Conservation (phyloP, 2,888 invertebrate species). For the Lordiphosa fenestrarum region DNA sequence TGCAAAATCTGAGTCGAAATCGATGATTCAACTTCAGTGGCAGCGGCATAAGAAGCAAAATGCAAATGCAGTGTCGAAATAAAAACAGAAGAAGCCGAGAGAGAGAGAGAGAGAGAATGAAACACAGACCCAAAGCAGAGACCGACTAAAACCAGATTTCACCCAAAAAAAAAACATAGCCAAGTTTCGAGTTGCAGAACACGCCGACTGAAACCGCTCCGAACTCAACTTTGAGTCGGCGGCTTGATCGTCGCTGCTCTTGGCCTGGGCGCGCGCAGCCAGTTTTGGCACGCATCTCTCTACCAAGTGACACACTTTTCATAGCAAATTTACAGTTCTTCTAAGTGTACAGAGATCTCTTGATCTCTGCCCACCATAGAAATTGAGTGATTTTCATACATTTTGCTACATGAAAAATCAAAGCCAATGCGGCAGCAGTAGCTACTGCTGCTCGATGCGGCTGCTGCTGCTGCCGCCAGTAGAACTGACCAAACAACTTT, state of each 20-base stretch:
- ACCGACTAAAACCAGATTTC: conserved; percentile 58
- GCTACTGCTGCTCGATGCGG: not conserved
- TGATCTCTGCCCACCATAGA: conserved; percentile 17
- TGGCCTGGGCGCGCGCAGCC: conserved; percentile 26
- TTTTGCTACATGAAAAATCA: conserved; percentile 25
- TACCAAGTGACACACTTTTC: conserved; percentile 58
- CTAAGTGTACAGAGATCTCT: conserved; percentile 8
- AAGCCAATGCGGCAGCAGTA: conserved; percentile 27
- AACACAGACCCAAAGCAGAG: conserved; percentile 1
- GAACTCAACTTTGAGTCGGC: conserved; percentile 15
- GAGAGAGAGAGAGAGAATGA: conserved; percentile 2
- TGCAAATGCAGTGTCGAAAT: conserved; percentile 51
- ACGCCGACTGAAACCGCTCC: conserved; percentile 9
- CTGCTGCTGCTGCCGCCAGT: conserved; percentile 14
- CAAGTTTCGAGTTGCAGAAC: conserved; percentile 69
- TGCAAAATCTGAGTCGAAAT: conserved; percentile 41
- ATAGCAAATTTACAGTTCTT: conserved; percentile 31
- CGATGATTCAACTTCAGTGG: conserved; percentile 61
- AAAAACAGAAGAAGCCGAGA: conserved; percentile 10
- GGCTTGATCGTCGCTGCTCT: conserved; percentile 1
- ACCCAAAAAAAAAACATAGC: conserved; percentile 37
- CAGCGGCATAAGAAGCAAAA: conserved; percentile 31
- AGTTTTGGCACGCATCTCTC: conserved; percentile 45
- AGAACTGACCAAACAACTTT: conserved; percentile 75
- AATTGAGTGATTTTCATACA: conserved; percentile 46